Percentiles rank a stretch among this genome's conserved stretches.
phyloP scores from a whole-genome alignment of 2,113 vertebrate species.

The Parotia lawesii region DNA sequence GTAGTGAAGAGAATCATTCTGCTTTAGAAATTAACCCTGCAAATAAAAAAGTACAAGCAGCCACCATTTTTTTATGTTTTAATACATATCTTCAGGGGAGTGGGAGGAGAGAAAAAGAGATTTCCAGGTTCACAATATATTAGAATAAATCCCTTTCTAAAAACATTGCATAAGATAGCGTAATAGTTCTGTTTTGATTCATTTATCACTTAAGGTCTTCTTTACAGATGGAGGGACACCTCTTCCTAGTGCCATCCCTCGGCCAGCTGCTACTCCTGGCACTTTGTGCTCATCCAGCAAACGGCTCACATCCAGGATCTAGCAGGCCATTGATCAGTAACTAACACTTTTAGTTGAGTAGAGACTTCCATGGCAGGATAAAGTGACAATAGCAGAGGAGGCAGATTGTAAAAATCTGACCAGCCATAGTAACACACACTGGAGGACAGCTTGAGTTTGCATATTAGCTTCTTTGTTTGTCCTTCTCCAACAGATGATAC shows the following conservation, averaged over 20 bases:
- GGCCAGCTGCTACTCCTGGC: neutral
- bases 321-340: neutral
- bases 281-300: neutral
- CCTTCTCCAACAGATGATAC: neutral
- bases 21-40: neutral
- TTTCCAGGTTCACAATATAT: neutral
- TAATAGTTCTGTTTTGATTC: neutral
- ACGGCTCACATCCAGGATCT: neutral
- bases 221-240: neutral
- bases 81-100: neutral
- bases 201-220: neutral
- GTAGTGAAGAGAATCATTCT: neutral
- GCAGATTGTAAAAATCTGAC: neutral
- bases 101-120: neutral
- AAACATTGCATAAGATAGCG: neutral
- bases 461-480: neutral
- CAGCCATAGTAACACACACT: neutral
- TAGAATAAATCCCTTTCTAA: neutral
- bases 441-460: slow-evolving; percentile 4
- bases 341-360: neutral
- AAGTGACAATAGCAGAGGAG: neutral
- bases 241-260: neutral
- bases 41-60: neutral
- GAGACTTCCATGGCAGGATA: neutral
- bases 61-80: neutral